phyloP scores from a whole-genome alignment of 2,888 invertebrate genomes.

The Sphaerophoria taeniata region DNA sequence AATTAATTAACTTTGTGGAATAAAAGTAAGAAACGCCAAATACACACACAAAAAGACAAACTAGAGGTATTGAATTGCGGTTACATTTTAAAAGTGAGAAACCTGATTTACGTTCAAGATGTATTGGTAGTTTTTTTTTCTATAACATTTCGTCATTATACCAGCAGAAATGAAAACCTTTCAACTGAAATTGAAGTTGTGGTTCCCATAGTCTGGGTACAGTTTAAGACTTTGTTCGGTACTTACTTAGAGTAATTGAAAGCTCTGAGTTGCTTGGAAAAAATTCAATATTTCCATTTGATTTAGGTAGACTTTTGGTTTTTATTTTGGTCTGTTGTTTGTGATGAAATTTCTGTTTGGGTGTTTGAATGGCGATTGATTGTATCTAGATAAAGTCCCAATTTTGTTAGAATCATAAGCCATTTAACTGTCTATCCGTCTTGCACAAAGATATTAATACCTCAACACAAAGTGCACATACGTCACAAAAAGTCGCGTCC shows the following conservation, averaged over 20 bases:
- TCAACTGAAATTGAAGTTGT: conserved; percentile 35
- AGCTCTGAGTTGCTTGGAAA: conserved; percentile 10
- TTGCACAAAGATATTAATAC: too few species aligned
- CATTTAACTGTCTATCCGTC: not conserved
- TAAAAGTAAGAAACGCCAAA: conserved; percentile 27
- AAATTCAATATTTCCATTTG: conserved; percentile 42
- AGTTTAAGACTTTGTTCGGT: not conserved
- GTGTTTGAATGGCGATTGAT: conserved; percentile 13
- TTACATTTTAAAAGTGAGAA: conserved; percentile 32
- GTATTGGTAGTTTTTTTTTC: conserved; percentile 35
- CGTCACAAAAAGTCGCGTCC: conserved; percentile 31
- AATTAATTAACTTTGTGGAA: conserved; percentile 50
- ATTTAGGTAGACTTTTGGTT: not conserved
- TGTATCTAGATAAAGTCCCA: not conserved
- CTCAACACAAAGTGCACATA: not conserved
- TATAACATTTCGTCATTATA: conserved; percentile 43
- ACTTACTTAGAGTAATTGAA: too few species aligned
- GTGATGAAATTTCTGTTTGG: conserved; percentile 51
- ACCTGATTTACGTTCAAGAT: conserved; percentile 47
- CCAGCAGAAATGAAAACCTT: conserved; percentile 34
- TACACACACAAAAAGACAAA: conserved; percentile 27
- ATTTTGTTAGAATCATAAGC: not conserved
- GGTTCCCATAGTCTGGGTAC: conserved; percentile 18
- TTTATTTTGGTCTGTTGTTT: conserved; percentile 25
- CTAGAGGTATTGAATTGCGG: conserved; percentile 44